Conservation (phyloP, 1,140 invertebrate genomes). For the Orussus abietinus region DNA sequence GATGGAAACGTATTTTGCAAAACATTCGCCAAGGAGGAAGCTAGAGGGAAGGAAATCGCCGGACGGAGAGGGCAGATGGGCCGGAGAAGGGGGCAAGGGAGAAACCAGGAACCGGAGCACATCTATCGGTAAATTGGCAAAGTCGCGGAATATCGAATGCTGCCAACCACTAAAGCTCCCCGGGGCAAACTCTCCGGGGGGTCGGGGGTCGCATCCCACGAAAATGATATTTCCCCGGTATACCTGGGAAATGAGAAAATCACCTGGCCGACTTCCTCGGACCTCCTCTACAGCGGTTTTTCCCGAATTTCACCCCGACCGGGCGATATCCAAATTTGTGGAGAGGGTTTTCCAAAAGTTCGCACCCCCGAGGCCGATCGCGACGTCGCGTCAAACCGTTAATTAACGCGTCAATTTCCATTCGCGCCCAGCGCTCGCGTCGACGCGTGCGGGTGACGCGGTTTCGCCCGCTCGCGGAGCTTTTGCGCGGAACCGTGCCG, state of each 20-base stretch:
- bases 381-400: constrained; percentile 38
- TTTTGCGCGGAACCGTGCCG: too few species aligned
- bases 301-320: too few species aligned
- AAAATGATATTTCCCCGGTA: constrained; percentile 26
- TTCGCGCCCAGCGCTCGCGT: too few species aligned
- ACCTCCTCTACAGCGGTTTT: too few species aligned
- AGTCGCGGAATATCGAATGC: constrained; percentile 40
- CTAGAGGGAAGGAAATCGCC: too few species aligned
- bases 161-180: constrained; percentile 33
- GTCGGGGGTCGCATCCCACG: constrained; percentile 17
- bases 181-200: constrained; percentile 16
- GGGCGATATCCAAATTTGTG: too few species aligned
- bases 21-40: too few species aligned
- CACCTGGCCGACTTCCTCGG: too few species aligned
- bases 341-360: too few species aligned
- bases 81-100: background rate
- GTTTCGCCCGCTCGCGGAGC: constrained; percentile 13
- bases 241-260: too few species aligned
- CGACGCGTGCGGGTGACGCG: constrained; percentile 14
- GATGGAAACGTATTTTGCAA: too few species aligned
- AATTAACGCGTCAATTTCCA: constrained; percentile 43
- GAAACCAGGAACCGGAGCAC: constrained; percentile 15
- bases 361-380: constrained; percentile 14
- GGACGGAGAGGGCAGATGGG: too few species aligned
- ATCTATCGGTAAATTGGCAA: constrained; percentile 40